Evolutionary conservation across 2,113 vertebrate genomes (phyloP), one percentile per base, ranked within the genome.

Genomic region (Thermophis baileyi): DNA sequence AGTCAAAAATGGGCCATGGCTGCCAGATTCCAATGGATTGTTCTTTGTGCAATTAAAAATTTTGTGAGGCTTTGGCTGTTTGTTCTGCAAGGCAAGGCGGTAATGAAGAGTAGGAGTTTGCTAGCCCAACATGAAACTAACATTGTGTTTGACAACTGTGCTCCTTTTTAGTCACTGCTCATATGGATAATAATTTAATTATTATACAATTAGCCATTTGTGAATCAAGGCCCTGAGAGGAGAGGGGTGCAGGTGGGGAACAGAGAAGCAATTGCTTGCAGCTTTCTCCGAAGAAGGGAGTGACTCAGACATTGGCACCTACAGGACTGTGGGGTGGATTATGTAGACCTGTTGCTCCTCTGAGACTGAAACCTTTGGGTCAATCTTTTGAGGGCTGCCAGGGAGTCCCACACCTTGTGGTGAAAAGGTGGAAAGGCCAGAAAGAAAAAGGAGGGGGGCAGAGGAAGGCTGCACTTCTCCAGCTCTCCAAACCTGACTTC

Each of bases 101-200:
- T 90, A 87, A 90, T 90, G 88, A 63, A 93, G 88, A 87, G 89
- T 93, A 27, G 92, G 92, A 93, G 92, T 90, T 55, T 22, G 6
- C 81, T 46, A 90, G 89, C 81, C 87, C 89, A 87, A 90, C 53
- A 87, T 53, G 81, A 44, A 87, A 57, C 35, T 87, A 90, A 63
- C 24, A 10, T 50, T 44, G 92, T 49, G 81, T 89, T 93, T 55
- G 47, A 30, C 92, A 90, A 81, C 89, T 93, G 81, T 63, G 92
- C 63, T 55, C 85, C 88, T 20, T 85, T 90, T 92, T 69, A 90
- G 88, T 90, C 46, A 50, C 24, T 60, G 89, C 88, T 90, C 54
- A 63, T 87, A 93, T 86, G 92, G 81, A 90, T 93, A 93, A 93
- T 89, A 89, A 86, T 54, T 93, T 90, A 93, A 93, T 90, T 90